Conservation (phyloP, 2,888 invertebrate species). For the Dasypolia templi region DNA sequence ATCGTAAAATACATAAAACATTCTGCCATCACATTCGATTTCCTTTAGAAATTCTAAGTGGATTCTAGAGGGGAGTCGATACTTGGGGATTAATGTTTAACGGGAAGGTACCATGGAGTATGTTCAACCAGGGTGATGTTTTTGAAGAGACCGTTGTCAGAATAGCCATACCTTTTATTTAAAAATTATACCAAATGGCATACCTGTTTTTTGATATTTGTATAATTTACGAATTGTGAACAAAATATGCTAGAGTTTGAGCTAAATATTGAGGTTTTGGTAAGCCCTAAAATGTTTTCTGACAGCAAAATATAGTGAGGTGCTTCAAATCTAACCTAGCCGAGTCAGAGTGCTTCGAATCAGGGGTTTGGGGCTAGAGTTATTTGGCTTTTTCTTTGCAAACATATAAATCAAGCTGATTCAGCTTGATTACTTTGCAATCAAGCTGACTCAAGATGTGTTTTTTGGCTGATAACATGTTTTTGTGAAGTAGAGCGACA, state of each 20-base stretch:
- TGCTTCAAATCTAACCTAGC: not conserved
- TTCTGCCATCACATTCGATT: slow-evolving; percentile 19
- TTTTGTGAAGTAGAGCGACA: not conserved
- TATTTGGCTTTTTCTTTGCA: not conserved
- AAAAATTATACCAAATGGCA: no score
- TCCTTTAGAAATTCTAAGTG: slow-evolving; percentile 30
- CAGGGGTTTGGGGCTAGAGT: not conserved
- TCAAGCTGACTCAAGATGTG: not conserved
- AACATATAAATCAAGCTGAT: no score
- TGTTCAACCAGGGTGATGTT: not conserved
- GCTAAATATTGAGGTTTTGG: not conserved
- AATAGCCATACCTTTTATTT: not conserved
- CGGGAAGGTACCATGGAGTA: not conserved
- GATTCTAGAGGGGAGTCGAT: not conserved
- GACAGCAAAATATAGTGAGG: not conserved
- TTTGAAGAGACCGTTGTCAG: not conserved
- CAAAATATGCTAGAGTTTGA: not conserved
- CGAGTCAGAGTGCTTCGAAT: not conserved
- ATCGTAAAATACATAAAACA: slow-evolving; percentile 39
- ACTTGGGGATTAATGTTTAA: not conserved
- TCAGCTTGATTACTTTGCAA: no score
- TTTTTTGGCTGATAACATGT: not conserved
- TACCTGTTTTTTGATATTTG: no score
- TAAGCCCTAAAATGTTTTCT: slow-evolving; percentile 11
- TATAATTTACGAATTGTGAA: not conserved